Base-by-base conservation (phyloP, 2,888 invertebrate genomes). In the Melitaea athalia region DNA sequence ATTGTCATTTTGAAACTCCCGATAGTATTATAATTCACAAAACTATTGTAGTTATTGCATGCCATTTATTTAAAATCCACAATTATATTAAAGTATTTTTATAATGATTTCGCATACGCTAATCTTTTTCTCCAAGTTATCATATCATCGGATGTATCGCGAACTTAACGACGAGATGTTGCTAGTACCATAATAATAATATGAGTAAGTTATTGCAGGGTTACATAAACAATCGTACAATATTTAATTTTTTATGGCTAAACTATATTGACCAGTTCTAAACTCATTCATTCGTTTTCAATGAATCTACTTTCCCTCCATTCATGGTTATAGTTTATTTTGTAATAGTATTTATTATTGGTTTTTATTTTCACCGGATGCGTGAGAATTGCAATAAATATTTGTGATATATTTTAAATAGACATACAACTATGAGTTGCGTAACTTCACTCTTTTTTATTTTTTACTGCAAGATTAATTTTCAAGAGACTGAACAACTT, bases 271-370 rank as follows among this genome's bases (percentile, higher is more conserved):
- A 73, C 77, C 62, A 65, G 76, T 75, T 76, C 73, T 61, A 66
- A 67, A 63, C 50, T 59, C 72, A 72, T 74, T 71, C 72, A 67
- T 65, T 63, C 59, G 55, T 24, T 55, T 55, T 74, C 79, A 79
- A 78, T 81, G 79, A 81, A 78, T 82, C 77, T 65, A 75, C 82
- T 85, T 85, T 85, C 82, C 74, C 81, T 81, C 74, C 68, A 74
- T 76, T 76, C 72, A 79, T 72, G 68, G 72, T 60, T 62, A 63
- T 67, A 69, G 43, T 64, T 38, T 47, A 57, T 57, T 63, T 66
- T 59, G 57, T 53, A 62, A 70, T 63, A 67, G 17, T 52, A 11
- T 52, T 52, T 52, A 12, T 24, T 52, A 55, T 55, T 33, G 53
- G 53, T n/a, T 55, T 31, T 55, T 31, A 59, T 65, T 69, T 69